phyloP scores from a whole-genome alignment of 2,113 vertebrate species.

The Euleptes europaea region DNA sequence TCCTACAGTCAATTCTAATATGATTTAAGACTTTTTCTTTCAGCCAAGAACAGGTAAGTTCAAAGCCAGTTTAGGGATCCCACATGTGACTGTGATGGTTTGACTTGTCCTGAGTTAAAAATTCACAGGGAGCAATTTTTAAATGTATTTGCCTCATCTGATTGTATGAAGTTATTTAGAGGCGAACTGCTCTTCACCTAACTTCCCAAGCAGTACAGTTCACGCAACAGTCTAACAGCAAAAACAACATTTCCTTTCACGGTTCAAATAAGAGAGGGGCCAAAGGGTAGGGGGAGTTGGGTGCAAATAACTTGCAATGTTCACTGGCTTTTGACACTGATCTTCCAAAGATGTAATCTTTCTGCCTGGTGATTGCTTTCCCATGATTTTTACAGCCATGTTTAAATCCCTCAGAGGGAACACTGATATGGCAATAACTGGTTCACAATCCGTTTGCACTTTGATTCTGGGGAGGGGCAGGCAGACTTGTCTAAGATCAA shows the following conservation, averaged over 20 bases:
- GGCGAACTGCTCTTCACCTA: constrained; percentile 42
- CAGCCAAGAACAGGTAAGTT: constrained; percentile 1
- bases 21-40: background rate
- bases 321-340: constrained; percentile 39
- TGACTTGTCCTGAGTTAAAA: background rate
- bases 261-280: constrained; percentile 40
- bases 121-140: constrained; percentile 34
- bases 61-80: background rate
- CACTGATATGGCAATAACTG: constrained; percentile 9
- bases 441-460: constrained; percentile 39
- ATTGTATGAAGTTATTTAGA: constrained; percentile 34
- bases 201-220: fast-evolving
- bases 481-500: background rate
- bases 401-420: constrained; percentile 38
- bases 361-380: constrained; percentile 48
- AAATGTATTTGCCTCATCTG: constrained; percentile 37
- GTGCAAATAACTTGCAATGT: constrained; percentile 44
- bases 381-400: constrained; percentile 52
- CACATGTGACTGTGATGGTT: background rate
- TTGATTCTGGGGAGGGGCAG: constrained; percentile 18
- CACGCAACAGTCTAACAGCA: constrained; percentile 38
- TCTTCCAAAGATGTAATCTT: constrained; percentile 47
- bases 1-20: background rate
- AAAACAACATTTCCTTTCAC: constrained; percentile 47
- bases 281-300: background rate